Evolutionary conservation across 2,797 vertebrate species (phyloP).

Genomic region (Chiloscyllium punctatum): DNA sequence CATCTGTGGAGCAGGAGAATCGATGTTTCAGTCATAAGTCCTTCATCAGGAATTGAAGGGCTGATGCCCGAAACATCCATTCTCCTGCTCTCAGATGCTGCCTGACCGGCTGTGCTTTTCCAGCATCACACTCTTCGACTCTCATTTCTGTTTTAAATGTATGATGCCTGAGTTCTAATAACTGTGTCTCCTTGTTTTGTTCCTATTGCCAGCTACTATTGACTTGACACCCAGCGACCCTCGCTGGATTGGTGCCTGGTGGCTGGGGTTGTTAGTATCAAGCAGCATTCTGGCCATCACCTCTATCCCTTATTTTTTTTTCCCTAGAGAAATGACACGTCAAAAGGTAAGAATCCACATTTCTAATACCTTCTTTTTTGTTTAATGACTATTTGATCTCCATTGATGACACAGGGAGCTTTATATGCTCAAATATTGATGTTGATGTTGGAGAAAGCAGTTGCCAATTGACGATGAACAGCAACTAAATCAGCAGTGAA

Average conservation of each 20-base stretch:
- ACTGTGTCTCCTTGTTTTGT: not conserved
- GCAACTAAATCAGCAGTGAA: not conserved
- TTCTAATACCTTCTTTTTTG: not conserved
- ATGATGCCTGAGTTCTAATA: not conserved
- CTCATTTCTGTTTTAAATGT: no score
- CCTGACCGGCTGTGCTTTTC: no score
- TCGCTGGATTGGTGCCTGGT: constrained; percentile 96
- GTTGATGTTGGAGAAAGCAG: not conserved
- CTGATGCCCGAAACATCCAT: no score
- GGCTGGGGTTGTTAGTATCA: constrained; percentile 84
- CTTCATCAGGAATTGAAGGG: no score
- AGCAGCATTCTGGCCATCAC: constrained; percentile 68
- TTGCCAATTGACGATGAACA: not conserved
- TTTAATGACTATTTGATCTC: not conserved
- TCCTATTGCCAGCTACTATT: constrained; percentile 47
- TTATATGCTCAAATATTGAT: not conserved
- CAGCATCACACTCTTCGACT: no score
- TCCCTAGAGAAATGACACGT: constrained; percentile 66
- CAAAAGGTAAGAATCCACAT: not conserved
- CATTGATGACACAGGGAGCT: not conserved
- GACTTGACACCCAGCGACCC: constrained; percentile 70
- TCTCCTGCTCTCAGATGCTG: no score
- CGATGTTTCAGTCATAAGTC: no score
- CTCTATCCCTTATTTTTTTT: constrained; percentile 92
- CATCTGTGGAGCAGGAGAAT: no score